Percentiles rank a stretch among this genome's conserved stretches.
phyloP scores from a whole-genome alignment of 2,888 invertebrate species.

The Homarus gammarus region DNA sequence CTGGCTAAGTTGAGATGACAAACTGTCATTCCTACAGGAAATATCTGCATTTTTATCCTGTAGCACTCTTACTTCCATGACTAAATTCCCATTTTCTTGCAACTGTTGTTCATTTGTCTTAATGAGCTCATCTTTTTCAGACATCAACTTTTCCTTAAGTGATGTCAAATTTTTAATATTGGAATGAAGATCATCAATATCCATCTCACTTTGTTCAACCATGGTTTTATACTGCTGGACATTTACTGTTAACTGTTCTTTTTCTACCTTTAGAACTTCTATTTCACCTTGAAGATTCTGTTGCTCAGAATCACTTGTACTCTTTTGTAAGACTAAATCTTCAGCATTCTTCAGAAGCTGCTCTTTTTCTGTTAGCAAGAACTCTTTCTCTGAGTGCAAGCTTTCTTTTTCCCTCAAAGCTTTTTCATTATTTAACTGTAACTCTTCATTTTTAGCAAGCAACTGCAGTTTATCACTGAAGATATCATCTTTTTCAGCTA shows the following conservation, averaged over 20 bases:
- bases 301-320: neutral
- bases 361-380: neutral
- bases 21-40: neutral
- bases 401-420: slow-evolving; percentile 1
- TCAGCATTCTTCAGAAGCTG: neutral
- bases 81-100: neutral
- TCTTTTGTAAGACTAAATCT: slow-evolving; percentile 4
- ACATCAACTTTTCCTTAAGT: neutral
- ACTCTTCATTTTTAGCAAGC: neutral
- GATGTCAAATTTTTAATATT: slow-evolving; percentile 18
- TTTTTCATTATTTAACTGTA: neutral
- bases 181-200: slow-evolving; percentile 9
- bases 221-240: neutral
- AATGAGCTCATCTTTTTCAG: slow-evolving; percentile 29
- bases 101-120: slow-evolving; percentile 24
- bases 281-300: slow-evolving; percentile 10
- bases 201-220: slow-evolving; percentile 28
- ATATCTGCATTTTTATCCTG: neutral
- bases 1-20: slow-evolving; percentile 21
- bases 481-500: slow-evolving; percentile 7
- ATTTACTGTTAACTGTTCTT: slow-evolving; percentile 13
- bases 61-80: neutral
- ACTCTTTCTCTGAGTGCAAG: neutral
- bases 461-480: slow-evolving; percentile 18
- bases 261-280: slow-evolving; percentile 6